Percentiles rank a stretch among this genome's conserved stretches.
These are phyloP conservation scores for Cherax destructor DNA, from an alignment of 1,140 invertebrate genomes.

Conservation along the genomic window DNA sequence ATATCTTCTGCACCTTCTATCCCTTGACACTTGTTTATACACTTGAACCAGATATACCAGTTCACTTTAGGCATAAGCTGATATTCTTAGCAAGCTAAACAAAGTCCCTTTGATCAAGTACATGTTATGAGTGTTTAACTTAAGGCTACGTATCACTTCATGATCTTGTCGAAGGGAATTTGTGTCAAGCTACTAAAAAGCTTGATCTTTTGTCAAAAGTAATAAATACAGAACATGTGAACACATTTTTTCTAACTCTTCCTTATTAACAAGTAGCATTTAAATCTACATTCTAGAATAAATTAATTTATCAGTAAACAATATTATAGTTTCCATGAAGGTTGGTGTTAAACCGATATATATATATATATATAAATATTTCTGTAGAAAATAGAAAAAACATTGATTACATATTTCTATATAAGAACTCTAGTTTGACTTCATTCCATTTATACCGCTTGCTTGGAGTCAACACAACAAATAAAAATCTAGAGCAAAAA, in stretches of 20 bases:
- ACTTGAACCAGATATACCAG: not conserved
- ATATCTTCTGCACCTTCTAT: not conserved
- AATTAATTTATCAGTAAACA: not conserved
- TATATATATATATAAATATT: not conserved
- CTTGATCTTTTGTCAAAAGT: slow-evolving; percentile 9
- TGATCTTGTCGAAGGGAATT: not conserved
- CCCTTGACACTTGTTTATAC: no score
- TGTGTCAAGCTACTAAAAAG: not conserved
- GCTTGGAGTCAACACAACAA: not conserved
- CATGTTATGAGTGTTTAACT: not conserved
- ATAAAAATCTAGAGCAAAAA: not conserved
- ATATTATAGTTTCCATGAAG: not conserved
- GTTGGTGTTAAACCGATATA: not conserved
- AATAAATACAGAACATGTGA: not conserved
- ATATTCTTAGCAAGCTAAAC: not conserved
- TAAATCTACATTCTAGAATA: not conserved
- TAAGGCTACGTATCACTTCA: not conserved
- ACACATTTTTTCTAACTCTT: not conserved
- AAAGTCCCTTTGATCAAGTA: not conserved
- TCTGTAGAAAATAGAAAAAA: not conserved
- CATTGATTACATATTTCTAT: slow-evolving; percentile 1
- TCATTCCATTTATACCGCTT: not conserved
- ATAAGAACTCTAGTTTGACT: not conserved
- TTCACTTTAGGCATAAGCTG: not conserved
- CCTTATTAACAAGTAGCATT: not conserved